A percentile compares a stretch with the other conserved stretches of the same genome.
phyloP scores from a whole-genome alignment of 1,140 invertebrate species.

The Diuraphis noxia region DNA sequence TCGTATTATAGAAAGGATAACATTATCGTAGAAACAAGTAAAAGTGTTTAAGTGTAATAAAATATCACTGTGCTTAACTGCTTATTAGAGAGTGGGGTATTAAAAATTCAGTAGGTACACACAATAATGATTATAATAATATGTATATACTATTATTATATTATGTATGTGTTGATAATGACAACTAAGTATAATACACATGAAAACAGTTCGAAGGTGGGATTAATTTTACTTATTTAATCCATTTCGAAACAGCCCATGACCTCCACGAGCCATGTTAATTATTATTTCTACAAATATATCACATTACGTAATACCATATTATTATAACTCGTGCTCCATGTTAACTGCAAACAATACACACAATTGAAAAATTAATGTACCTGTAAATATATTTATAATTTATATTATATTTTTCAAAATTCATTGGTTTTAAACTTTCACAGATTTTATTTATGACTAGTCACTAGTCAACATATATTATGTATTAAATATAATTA shows the following conservation, averaged over 20 bases:
- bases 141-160: not conserved
- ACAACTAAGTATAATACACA: not conserved
- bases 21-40: not conserved
- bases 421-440: too few relatives aligned
- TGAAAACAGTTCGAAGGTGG: not conserved
- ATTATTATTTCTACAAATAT: not conserved
- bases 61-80: not conserved
- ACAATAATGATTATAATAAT: not conserved
- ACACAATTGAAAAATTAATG: not conserved
- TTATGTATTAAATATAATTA: too few relatives aligned
- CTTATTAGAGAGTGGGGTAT: slow-evolving; percentile 7
- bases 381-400: too few relatives aligned
- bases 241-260: not conserved
- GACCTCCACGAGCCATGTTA: not conserved
- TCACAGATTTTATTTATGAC: too few relatives aligned
- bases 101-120: not conserved
- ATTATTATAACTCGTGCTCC: not conserved
- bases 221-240: not conserved
- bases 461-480: too few relatives aligned
- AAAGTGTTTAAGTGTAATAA: not conserved
- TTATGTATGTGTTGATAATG: not conserved
- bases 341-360: not conserved
- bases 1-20: not conserved
- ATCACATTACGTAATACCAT: not conserved
- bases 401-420: not conserved